These are phyloP conservation scores for Lacerta agilis DNA, from an alignment of 2,797 vertebrate genomes.

Conservation along the genomic window DNA sequence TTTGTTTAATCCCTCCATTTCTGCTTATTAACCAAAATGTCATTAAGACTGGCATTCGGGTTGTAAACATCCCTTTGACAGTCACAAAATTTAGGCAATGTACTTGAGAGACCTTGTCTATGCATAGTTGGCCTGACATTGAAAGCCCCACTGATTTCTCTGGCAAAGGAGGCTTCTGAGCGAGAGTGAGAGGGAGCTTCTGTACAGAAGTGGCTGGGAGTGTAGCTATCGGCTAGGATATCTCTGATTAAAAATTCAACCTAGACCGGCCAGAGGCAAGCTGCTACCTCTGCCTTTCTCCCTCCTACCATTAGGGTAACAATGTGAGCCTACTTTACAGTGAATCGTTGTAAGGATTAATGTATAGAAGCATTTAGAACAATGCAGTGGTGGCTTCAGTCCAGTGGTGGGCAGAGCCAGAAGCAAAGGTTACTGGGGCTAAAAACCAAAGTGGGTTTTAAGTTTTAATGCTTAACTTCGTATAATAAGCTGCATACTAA, in stretches of 20 bases:
- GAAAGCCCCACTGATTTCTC: not conserved
- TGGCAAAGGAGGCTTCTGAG: not conserved
- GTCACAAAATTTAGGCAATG: conserved; percentile 25
- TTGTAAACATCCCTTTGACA: conserved; percentile 37
- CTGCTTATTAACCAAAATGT: conserved; percentile 57
- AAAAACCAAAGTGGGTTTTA: no score
- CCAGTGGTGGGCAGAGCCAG: no score
- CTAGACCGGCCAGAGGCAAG: no score
- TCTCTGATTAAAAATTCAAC: not conserved
- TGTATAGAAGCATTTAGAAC: no score
- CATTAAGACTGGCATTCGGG: conserved; percentile 27
- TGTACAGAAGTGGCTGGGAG: not conserved
- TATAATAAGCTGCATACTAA: no score
- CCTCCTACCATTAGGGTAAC: no score
- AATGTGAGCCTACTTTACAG: no score
- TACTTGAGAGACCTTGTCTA: not conserved
- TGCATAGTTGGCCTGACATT: not conserved
- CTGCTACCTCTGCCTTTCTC: no score
- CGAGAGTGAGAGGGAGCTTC: not conserved
- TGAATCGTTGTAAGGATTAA: no score
- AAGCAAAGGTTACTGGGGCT: no score
- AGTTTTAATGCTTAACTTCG: no score
- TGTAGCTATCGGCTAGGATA: not conserved
- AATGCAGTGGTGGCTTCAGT: no score
- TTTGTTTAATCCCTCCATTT: conserved; percentile 44